Percentiles rank a stretch among this genome's conserved stretches.
Conservation (phyloP, 2,888 invertebrate genomes). For the Noctuana brunneofusca region DNA sequence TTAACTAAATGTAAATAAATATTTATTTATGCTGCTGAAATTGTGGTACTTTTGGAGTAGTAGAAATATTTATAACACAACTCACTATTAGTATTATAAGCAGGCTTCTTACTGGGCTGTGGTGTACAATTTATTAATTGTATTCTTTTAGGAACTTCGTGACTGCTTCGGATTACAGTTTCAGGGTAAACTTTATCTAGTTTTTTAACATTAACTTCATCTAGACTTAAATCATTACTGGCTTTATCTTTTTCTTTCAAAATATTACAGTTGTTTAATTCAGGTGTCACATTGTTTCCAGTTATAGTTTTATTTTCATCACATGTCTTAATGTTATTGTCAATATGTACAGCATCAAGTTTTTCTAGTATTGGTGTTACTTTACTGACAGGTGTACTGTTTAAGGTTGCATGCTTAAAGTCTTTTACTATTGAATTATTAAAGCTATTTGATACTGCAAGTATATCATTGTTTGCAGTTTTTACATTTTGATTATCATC, state of each 20-base stretch:
- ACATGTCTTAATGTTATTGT: background rate
- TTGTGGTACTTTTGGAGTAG: background rate
- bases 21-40: background rate
- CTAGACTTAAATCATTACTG: background rate
- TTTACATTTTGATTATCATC: background rate
- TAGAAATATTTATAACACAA: background rate
- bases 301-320: background rate
- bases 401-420: background rate
- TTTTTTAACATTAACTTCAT: background rate
- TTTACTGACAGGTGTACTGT: constrained; percentile 33
- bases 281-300: background rate
- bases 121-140: constrained; percentile 14
- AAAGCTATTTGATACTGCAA: background rate
- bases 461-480: background rate
- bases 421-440: background rate
- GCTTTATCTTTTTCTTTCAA: background rate
- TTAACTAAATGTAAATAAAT: too few relatives aligned
- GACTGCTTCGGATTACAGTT: background rate
- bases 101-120: constrained; percentile 6
- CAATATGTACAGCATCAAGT: constrained; percentile 28
- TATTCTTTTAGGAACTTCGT: constrained; percentile 7
- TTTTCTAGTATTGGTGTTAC: constrained; percentile 36
- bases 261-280: background rate
- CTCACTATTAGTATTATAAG: constrained; percentile 18
- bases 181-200: background rate